phyloP scores from a whole-genome alignment of 2,113 vertebrate species.

The Trochalopteron elliotii region DNA sequence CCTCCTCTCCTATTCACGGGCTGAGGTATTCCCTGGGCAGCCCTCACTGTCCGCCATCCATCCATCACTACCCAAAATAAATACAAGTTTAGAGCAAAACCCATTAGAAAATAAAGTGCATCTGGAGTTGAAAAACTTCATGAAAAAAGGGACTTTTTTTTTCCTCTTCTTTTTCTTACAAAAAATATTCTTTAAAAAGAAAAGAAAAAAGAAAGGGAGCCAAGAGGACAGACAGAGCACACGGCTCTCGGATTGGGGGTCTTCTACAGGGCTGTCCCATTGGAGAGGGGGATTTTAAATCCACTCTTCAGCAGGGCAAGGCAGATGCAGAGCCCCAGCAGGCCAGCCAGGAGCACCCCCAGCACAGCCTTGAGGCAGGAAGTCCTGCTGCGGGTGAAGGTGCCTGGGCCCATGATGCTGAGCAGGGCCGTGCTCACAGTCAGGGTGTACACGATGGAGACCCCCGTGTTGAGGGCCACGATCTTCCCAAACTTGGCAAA shows the following conservation, averaged over 20 bases:
- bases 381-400: constrained; percentile 84
- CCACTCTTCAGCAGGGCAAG: constrained; percentile 76
- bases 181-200: constrained; percentile 46
- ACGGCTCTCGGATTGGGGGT: background rate
- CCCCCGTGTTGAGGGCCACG: constrained; percentile 91
- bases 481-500: constrained; percentile 98
- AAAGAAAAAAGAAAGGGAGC: background rate
- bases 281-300: constrained; percentile 74
- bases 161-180: background rate
- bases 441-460: constrained; percentile 92
- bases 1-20: background rate
- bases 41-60: constrained; percentile 16
- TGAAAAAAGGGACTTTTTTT: background rate
- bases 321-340: constrained; percentile 77
- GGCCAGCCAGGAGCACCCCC: constrained; percentile 71
- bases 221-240: background rate
- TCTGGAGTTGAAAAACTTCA: constrained; percentile 36
- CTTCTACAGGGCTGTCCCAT: constrained; percentile 70
- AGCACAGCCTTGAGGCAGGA: constrained; percentile 89
- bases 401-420: constrained; percentile 82
- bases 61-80: constrained; percentile 16
- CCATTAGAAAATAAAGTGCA: constrained; percentile 53
- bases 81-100: constrained; percentile 39
- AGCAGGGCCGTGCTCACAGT: constrained; percentile 90
- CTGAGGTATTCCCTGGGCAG: constrained; percentile 32